These are phyloP conservation scores for human (Homo sapiens) DNA, from an alignment of 2,113 vertebrate genomes.

Conservation along the genomic window DNA sequence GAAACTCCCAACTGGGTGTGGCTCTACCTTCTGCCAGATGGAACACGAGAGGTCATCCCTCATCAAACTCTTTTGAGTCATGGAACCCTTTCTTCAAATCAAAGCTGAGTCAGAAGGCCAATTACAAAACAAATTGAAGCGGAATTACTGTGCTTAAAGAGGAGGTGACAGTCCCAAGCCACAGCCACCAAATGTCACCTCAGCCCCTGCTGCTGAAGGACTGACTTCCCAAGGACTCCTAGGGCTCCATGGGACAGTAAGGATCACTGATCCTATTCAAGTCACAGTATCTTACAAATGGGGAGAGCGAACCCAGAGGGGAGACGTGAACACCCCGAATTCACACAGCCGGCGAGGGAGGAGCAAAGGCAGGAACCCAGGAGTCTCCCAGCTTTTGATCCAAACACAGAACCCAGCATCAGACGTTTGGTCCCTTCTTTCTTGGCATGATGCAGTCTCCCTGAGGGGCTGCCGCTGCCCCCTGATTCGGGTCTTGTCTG, in stretches of 20 bases:
- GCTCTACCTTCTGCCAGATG: background rate
- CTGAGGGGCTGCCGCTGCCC: background rate
- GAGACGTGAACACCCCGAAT: background rate
- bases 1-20: background rate
- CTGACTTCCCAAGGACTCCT: background rate
- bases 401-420: too few relatives aligned
- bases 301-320: background rate
- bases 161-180: background rate
- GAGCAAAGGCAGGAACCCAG: background rate
- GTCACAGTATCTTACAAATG: background rate
- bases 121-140: background rate
- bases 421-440: background rate
- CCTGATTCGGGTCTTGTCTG: background rate
- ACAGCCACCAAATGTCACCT: too few relatives aligned
- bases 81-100: background rate
- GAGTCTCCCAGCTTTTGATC: background rate
- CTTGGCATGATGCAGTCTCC: rapidly evolving
- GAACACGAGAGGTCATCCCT: background rate
- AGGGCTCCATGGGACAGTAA: rapidly evolving
- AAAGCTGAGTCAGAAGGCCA: background rate
- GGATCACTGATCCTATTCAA: background rate
- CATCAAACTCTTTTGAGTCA: background rate
- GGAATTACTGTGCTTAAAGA: background rate
- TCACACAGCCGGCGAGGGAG: background rate
- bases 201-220: background rate